Evolutionary conservation across 2,113 vertebrate species (phyloP).

Genomic region (Arizona elegans): DNA sequence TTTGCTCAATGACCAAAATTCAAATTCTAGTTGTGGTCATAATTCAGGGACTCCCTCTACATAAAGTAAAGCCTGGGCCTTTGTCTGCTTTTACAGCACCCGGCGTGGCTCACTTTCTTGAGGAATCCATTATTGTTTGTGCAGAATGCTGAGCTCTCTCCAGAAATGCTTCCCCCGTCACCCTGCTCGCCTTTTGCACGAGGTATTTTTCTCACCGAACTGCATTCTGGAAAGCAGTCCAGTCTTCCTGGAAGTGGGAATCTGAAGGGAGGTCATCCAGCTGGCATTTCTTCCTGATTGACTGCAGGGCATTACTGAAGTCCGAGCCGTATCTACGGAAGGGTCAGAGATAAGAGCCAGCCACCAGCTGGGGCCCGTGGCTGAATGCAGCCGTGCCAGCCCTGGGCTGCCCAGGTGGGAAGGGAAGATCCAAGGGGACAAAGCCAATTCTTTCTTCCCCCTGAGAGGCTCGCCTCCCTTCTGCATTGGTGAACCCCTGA

Average conservation of each 20-base stretch:
- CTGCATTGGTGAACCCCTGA: not conserved
- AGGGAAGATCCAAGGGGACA: too few species aligned
- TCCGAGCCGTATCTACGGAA: slow-evolving; percentile 81
- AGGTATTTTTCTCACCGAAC: slow-evolving; percentile 72
- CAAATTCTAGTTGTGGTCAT: not conserved
- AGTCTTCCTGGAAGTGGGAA: slow-evolving; percentile 89
- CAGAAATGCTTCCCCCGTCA: not conserved
- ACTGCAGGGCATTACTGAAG: slow-evolving; percentile 87
- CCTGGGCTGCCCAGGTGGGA: not conserved
- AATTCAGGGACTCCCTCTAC: not conserved
- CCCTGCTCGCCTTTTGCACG: not conserved
- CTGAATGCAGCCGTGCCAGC: not conserved
- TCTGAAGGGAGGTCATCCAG: slow-evolving; percentile 80
- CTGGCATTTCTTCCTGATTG: slow-evolving; percentile 88
- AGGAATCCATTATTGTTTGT: not conserved
- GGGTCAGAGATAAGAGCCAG: not conserved
- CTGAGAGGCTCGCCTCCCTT: not conserved
- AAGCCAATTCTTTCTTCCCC: not conserved
- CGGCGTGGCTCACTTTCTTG: not conserved
- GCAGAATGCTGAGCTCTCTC: not conserved
- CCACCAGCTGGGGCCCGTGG: not conserved
- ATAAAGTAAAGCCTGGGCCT: not conserved
- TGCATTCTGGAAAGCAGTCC: slow-evolving; percentile 93
- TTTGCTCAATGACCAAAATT: not conserved
- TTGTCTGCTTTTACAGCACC: too few species aligned